Conservation (phyloP, 2,797 vertebrate species). For the Apogon talboti region DNA sequence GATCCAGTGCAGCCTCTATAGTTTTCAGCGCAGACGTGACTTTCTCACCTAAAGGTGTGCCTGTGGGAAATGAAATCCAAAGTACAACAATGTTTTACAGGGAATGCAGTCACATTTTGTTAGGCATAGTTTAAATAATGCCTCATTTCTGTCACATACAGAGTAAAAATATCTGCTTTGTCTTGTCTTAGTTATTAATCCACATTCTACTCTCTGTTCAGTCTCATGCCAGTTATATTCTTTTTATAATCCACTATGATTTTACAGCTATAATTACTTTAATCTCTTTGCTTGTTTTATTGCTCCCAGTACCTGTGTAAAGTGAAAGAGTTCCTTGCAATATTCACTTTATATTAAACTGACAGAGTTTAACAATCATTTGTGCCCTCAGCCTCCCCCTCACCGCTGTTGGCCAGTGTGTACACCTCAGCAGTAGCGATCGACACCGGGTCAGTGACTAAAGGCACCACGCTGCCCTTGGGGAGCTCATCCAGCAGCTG, state of each 20-base stretch:
- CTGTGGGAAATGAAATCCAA: slow-evolving; percentile 71
- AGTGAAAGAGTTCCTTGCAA: slow-evolving; percentile 29
- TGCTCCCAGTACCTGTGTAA: slow-evolving; percentile 25
- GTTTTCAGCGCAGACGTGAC: slow-evolving; percentile 87
- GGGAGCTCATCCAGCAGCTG: slow-evolving; percentile 88
- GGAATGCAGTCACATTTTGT: slow-evolving; percentile 28
- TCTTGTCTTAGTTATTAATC: slow-evolving; percentile 12
- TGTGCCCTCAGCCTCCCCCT: slow-evolving; percentile 17
- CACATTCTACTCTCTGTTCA: slow-evolving; percentile 12
- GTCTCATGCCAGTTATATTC: slow-evolving; percentile 19
- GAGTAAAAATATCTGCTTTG: slow-evolving; percentile 19
- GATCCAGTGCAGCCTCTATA: slow-evolving; percentile 88
- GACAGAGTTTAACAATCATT: slow-evolving; percentile 15
- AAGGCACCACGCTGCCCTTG: slow-evolving; percentile 81
- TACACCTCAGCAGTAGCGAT: slow-evolving; percentile 88
- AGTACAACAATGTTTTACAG: slow-evolving; percentile 11
- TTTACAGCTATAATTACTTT: slow-evolving; percentile 54
- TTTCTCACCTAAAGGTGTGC: slow-evolving; percentile 87
- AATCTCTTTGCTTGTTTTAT: slow-evolving; percentile 41
- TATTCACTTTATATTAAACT: slow-evolving; percentile 36
- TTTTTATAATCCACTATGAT: slow-evolving; percentile 30
- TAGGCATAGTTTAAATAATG: slow-evolving; percentile 9
- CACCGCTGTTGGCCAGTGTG: slow-evolving; percentile 87
- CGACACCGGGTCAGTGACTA: slow-evolving; percentile 83
- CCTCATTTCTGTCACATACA: slow-evolving; percentile 20